phyloP scores from a whole-genome alignment of 1,140 invertebrate species.

The Pseudomyrmex pallidus region DNA sequence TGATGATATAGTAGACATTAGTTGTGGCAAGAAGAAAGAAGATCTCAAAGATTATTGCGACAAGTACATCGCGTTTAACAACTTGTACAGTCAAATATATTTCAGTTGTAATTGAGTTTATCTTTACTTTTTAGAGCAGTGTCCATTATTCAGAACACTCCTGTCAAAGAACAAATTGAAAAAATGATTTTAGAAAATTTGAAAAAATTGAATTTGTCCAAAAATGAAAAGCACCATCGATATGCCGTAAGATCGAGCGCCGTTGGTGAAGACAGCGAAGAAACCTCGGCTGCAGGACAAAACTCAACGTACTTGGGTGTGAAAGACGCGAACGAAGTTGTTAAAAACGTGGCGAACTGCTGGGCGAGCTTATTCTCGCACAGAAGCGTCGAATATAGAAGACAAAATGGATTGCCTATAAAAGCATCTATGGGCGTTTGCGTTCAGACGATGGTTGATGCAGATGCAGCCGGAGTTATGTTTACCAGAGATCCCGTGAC shows the following conservation, averaged over 20 bases:
- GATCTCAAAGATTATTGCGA: slow-evolving; percentile 59
- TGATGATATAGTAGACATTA: slow-evolving; percentile 60
- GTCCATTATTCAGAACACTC: slow-evolving; percentile 66
- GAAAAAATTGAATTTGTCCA: slow-evolving; percentile 78
- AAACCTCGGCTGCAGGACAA: slow-evolving; percentile 93
- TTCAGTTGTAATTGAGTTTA: neutral
- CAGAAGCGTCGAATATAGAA: slow-evolving; percentile 90
- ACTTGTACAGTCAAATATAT: neutral
- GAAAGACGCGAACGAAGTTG: slow-evolving; percentile 84
- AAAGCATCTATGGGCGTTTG: slow-evolving; percentile 91
- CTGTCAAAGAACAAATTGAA: slow-evolving; percentile 69
- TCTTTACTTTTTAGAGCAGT: slow-evolving; percentile 70
- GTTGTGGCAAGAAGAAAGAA: slow-evolving; percentile 38
- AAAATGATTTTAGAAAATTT: slow-evolving; percentile 80
- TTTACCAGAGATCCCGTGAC: slow-evolving; percentile 92
- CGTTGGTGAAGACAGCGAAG: slow-evolving; percentile 91
- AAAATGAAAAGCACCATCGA: slow-evolving; percentile 21
- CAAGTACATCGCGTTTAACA: slow-evolving; percentile 46
- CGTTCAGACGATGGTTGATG: slow-evolving; percentile 91
- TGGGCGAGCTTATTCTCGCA: slow-evolving; percentile 93
- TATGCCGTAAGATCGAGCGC: slow-evolving; percentile 87
- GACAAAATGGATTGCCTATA: slow-evolving; percentile 89
- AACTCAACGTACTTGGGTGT: slow-evolving; percentile 92
- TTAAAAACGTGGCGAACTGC: slow-evolving; percentile 88
- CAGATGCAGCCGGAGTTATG: slow-evolving; percentile 91